Evolutionary conservation across 64 coral and sea anemone species (phyloP).

Genomic region (Stylophora pistillata): DNA sequence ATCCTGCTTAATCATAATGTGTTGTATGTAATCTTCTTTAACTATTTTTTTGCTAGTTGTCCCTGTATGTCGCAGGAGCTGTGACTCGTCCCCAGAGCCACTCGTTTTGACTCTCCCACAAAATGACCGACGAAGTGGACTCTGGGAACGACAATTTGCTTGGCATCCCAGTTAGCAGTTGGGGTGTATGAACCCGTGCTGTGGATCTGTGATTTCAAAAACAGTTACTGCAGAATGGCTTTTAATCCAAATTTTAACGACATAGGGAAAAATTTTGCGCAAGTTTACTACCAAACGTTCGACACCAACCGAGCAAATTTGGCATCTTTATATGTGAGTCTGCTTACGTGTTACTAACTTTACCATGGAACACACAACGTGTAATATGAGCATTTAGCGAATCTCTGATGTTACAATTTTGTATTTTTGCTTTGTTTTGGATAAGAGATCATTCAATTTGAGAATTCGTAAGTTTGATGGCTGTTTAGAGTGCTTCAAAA

Average conservation of each 20-base stretch:
- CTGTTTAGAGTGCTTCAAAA: background rate
- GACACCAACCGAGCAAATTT: constrained; percentile 52
- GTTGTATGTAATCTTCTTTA: too few species aligned
- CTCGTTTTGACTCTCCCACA: too few species aligned
- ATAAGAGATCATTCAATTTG: background rate
- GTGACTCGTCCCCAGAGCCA: too few species aligned
- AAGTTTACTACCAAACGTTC: constrained; percentile 55
- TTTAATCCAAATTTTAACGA: constrained; percentile 28
- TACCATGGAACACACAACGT: background rate
- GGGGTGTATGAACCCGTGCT: background rate
- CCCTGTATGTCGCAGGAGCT: too few species aligned
- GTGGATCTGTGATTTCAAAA: too few species aligned
- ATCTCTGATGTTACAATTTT: background rate
- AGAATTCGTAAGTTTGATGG: background rate
- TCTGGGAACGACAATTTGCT: too few species aligned
- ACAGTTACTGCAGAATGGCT: constrained; percentile 30
- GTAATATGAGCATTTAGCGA: background rate
- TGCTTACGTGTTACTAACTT: background rate
- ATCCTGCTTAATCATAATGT: too few species aligned
- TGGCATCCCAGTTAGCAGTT: background rate
- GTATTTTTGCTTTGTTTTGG: background rate
- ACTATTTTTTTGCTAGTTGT: too few species aligned
- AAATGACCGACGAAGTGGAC: too few species aligned
- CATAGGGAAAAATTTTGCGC: constrained; percentile 49
- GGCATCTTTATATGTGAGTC: constrained; percentile 67